Percentiles rank a stretch among this genome's conserved stretches.
Conservation (phyloP, 2,797 vertebrate species). For the Bradypus variegatus region DNA sequence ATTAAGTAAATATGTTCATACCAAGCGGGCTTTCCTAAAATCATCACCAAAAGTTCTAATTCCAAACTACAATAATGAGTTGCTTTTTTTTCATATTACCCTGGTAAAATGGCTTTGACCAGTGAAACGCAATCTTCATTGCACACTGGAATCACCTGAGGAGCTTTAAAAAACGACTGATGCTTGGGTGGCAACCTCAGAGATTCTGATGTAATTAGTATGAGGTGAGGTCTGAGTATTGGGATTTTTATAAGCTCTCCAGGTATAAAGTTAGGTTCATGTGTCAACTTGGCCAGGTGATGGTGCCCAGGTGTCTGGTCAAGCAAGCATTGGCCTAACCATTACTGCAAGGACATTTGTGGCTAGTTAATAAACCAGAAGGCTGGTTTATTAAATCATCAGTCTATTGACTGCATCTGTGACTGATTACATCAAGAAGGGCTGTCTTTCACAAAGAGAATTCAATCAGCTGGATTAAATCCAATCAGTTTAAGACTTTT, state of each 20-base stretch:
- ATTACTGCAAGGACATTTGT: no score
- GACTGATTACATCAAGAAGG: no score
- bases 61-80: neutral
- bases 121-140: neutral
- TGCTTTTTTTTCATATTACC: neutral
- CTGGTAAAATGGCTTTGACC: neutral
- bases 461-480: no score
- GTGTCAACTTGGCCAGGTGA: no score
- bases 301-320: no score
- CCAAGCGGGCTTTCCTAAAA: neutral
- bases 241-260: neutral
- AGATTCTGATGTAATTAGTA: neutral
- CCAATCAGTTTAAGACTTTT: no score
- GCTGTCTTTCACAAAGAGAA: no score
- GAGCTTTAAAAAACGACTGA: neutral
- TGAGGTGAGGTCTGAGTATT: neutral
- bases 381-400: no score
- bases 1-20: neutral
- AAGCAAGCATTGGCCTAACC: no score
- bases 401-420: no score
- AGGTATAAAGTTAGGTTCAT: neutral
- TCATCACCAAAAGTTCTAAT: slow-evolving; percentile 15
- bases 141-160: neutral
- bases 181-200: neutral
- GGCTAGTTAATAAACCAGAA: no score